These are phyloP conservation scores for Gobiocypris rarus DNA, from an alignment of 2,113 vertebrate genomes.

Conservation along the genomic window DNA sequence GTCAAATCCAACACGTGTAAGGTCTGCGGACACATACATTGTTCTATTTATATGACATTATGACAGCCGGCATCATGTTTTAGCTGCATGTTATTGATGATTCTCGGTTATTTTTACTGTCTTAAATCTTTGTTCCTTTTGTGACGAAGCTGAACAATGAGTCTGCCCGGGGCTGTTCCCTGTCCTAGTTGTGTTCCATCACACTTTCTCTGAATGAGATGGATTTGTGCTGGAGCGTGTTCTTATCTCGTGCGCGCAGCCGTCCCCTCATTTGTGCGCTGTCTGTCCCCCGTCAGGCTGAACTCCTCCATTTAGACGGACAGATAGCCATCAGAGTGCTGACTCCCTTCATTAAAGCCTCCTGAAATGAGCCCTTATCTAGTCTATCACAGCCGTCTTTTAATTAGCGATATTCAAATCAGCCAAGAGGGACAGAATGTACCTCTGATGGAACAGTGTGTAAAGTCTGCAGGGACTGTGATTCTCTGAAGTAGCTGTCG, in stretches of 20 bases:
- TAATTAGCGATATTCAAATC: constrained; percentile 70
- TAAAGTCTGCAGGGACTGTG: not conserved
- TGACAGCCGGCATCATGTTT: constrained; percentile 11
- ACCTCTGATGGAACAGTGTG: constrained; percentile 15
- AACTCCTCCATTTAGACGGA: constrained; percentile 66
- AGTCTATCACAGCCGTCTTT: constrained; percentile 69
- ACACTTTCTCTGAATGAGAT: constrained; percentile 47
- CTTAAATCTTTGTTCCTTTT: constrained; percentile 4
- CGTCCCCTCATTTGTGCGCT: constrained; percentile 25
- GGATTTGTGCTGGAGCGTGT: constrained; percentile 34
- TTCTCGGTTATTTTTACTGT: constrained; percentile 22
- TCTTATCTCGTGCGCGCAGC: constrained; percentile 72
- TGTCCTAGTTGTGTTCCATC: constrained; percentile 36
- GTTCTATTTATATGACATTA: constrained; percentile 1
- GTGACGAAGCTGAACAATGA: constrained; percentile 16
- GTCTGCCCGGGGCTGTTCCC: constrained; percentile 26
- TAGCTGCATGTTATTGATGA: constrained; percentile 14
- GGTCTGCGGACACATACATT: not conserved
- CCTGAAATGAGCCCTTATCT: constrained; percentile 73
- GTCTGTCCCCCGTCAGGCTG: constrained; percentile 51
- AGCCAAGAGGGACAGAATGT: constrained; percentile 26
- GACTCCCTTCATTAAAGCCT: constrained; percentile 76
- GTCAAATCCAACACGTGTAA: constrained; percentile 23
- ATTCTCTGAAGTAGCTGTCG: not conserved
- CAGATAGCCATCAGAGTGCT: constrained; percentile 78